Percentiles rank a stretch among this genome's conserved stretches.
These are phyloP conservation scores for Pherbina coryleti DNA, from an alignment of 2,888 invertebrate species.

Conservation along the genomic window DNA sequence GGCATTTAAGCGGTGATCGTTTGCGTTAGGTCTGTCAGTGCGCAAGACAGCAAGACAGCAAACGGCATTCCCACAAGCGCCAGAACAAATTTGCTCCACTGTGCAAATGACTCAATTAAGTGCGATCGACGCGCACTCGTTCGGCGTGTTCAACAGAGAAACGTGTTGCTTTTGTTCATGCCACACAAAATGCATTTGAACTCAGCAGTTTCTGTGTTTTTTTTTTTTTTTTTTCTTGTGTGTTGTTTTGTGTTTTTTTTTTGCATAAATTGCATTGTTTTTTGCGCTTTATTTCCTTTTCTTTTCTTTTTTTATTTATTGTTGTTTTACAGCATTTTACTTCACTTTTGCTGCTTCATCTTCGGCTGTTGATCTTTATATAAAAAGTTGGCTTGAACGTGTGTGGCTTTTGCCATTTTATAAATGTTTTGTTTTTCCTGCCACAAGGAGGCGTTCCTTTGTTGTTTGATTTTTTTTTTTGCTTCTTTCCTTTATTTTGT, in stretches of 20 bases:
- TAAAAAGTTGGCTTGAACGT: constrained; percentile 25
- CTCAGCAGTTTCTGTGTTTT: constrained; percentile 31
- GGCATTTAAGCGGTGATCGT: not conserved
- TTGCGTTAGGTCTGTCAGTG: not conserved
- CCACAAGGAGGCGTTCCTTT: constrained; percentile 49
- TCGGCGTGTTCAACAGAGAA: not conserved
- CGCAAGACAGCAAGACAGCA: too few species aligned
- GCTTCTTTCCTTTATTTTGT: constrained; percentile 1
- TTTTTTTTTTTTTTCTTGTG: not conserved
- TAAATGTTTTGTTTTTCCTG: constrained; percentile 31
- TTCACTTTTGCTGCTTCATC: constrained; percentile 14
- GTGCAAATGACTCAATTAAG: constrained; percentile 57
- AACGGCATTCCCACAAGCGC: constrained; percentile 15
- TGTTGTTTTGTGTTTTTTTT: too few species aligned
- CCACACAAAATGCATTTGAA: constrained; percentile 4
- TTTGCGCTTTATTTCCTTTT: not conserved
- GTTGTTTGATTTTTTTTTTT: constrained; percentile 40
- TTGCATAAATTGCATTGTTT: constrained; percentile 13
- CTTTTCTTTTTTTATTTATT: too few species aligned
- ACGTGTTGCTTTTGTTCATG: constrained; percentile 12
- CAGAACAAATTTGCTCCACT: constrained; percentile 10
- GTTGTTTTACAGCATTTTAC: constrained; percentile 23
- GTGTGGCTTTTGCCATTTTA: constrained; percentile 43
- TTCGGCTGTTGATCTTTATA: not conserved
- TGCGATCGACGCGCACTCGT: constrained; percentile 1